Evolutionary conservation across 2,888 invertebrate species (phyloP).

Genomic region (Phania funesta): DNA sequence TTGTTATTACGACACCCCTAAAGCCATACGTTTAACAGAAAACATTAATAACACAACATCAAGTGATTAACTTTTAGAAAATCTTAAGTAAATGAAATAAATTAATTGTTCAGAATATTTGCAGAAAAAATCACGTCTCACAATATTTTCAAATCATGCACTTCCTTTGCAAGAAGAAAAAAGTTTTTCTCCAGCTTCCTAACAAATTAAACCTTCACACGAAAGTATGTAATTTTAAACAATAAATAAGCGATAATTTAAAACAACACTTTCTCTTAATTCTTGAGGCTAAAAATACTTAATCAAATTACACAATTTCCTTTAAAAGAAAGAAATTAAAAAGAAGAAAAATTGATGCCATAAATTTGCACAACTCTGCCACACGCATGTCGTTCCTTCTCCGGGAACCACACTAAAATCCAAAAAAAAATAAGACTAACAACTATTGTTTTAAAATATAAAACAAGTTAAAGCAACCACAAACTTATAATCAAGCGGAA

Average conservation of each 20-base stretch:
- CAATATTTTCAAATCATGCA: no score
- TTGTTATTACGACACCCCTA: no score
- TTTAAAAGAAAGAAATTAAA: constrained; percentile 24
- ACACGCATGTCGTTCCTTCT: constrained; percentile 29
- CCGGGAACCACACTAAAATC: not conserved
- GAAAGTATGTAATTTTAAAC: not conserved
- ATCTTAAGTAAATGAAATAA: no score
- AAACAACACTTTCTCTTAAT: constrained; percentile 64
- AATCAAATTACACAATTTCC: constrained; percentile 66
- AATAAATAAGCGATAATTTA: constrained; percentile 47
- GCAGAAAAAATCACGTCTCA: no score
- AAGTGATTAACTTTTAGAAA: no score
- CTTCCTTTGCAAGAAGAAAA: no score
- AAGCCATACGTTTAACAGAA: no score
- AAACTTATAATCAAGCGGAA: constrained; percentile 67
- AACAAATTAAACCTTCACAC: not conserved
- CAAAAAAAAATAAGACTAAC: constrained; percentile 18
- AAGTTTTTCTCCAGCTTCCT: constrained; percentile 28
- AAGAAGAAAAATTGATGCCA: constrained; percentile 38
- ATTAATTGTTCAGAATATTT: no score
- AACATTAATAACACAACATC: no score
- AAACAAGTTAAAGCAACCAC: constrained; percentile 21
- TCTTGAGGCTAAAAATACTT: constrained; percentile 54
- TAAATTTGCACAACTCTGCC: constrained; percentile 50
- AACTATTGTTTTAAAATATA: constrained; percentile 35